Evolutionary conservation across 2,888 invertebrate species (phyloP).

Genomic region (Odontothrips loti): DNA sequence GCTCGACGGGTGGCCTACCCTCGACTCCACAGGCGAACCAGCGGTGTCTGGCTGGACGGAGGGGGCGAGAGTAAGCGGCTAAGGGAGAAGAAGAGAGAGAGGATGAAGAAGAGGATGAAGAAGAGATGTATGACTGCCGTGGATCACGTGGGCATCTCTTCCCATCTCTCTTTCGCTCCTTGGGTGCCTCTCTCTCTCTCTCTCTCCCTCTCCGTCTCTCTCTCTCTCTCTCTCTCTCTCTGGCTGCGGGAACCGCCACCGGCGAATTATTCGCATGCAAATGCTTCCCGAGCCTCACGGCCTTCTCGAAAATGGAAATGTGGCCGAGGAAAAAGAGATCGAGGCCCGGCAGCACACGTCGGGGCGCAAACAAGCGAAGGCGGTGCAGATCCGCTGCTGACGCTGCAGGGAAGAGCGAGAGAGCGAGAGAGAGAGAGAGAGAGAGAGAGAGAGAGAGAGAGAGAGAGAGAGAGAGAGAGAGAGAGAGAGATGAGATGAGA

Average conservation of each 20-base stretch:
- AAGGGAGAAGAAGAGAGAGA: not conserved
- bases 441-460: not conserved
- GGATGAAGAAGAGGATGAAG: not conserved
- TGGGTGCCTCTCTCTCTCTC: too few relatives aligned
- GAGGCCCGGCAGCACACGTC: not conserved
- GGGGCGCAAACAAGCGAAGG: not conserved
- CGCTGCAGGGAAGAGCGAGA: not conserved
- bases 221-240: too few relatives aligned
- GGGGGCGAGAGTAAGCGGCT: not conserved
- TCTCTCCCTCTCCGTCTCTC: too few relatives aligned
- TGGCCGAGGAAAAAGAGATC: not conserved
- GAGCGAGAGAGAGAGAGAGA: not conserved
- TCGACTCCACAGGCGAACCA: not conserved
- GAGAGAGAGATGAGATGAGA: not conserved
- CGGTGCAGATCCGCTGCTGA: conserved; percentile 7
- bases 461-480: not conserved
- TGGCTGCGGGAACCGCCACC: not conserved
- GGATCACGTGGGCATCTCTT: not conserved
- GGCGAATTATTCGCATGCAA: conserved; percentile 24
- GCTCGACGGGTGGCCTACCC: not conserved
- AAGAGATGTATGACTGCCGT: not conserved
- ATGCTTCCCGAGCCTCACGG: not conserved
- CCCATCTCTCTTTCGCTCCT: too few relatives aligned
- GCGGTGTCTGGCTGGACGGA: not conserved
- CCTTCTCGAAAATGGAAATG: conserved; percentile 24